Evolutionary conservation across 2,888 invertebrate species (phyloP).

Genomic region (Magallana nippona): DNA sequence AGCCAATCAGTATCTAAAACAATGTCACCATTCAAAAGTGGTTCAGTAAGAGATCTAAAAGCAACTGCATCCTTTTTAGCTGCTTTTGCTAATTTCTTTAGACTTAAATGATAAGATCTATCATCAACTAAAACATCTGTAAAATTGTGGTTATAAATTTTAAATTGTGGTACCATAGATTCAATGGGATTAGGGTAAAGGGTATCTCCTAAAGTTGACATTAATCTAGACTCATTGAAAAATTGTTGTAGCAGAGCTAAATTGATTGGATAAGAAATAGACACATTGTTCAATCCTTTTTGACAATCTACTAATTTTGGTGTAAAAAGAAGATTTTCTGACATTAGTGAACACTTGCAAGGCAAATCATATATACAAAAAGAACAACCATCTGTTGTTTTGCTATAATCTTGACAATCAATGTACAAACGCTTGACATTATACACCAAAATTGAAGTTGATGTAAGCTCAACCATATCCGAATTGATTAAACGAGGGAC

Average conservation of each 20-base stretch:
- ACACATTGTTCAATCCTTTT: not conserved
- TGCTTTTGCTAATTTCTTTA: not conserved
- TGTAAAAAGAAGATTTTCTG: not conserved
- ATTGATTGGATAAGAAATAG: not conserved
- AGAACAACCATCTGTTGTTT: constrained; percentile 32
- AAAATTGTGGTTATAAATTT: not conserved
- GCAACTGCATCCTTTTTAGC: constrained; percentile 40
- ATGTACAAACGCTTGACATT: constrained; percentile 27
- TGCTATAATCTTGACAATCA: constrained; percentile 31
- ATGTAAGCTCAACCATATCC: constrained; percentile 28
- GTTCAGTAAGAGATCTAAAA: constrained; percentile 16
- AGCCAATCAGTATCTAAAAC: constrained; percentile 22
- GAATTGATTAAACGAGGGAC: not conserved
- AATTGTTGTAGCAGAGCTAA: not conserved
- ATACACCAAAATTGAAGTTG: constrained; percentile 36
- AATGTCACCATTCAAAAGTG: constrained; percentile 37
- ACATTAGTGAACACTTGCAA: constrained; percentile 30
- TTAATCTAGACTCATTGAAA: too few species aligned
- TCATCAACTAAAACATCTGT: not conserved
- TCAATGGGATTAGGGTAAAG: not conserved
- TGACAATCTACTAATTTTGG: constrained; percentile 33
- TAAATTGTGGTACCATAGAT: constrained; percentile 8
- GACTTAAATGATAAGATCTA: not conserved
- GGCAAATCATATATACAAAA: constrained; percentile 41
- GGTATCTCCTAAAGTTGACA: too few species aligned